Evolutionary conservation across 1,140 invertebrate genomes (phyloP).

Genomic region (Battus philenor): DNA sequence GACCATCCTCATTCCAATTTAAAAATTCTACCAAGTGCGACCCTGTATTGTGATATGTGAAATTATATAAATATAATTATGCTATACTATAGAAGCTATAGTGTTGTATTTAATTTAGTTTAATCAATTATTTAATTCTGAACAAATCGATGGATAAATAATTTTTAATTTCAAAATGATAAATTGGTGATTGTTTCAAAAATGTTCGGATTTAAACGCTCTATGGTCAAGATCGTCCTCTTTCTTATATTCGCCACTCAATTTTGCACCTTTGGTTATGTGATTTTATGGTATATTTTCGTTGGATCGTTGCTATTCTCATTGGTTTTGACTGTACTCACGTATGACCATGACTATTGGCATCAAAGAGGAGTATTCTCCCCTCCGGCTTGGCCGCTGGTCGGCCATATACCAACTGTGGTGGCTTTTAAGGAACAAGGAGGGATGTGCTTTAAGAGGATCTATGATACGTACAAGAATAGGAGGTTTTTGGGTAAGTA

Average conservation of each 20-base stretch:
- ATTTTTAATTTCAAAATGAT: no score
- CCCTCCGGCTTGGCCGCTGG: conserved; percentile 50
- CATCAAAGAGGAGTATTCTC: conserved; percentile 43
- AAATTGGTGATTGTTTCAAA: no score
- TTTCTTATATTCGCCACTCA: conserved; percentile 38
- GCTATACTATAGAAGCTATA: no score
- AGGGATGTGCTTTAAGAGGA: conserved; percentile 57
- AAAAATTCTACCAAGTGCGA: no score
- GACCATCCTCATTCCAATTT: no score
- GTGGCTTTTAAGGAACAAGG: conserved; percentile 56
- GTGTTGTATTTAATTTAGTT: not conserved
- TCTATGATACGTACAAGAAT: conserved; percentile 52
- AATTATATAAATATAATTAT: no score
- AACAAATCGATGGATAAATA: conserved; percentile 3
- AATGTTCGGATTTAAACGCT: conserved; percentile 57
- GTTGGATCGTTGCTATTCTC: conserved; percentile 19
- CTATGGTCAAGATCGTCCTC: conserved; percentile 32
- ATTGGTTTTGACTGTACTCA: conserved; percentile 38
- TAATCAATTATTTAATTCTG: not conserved
- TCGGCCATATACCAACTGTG: conserved; percentile 54
- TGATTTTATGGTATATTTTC: conserved; percentile 38
- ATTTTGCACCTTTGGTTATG: conserved; percentile 41
- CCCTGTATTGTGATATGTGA: no score
- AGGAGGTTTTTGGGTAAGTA: conserved; percentile 55
- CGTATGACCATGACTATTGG: conserved; percentile 66